These are phyloP conservation scores for Micromys minutus DNA, from an alignment of 2,113 vertebrate genomes.

Conservation along the genomic window DNA sequence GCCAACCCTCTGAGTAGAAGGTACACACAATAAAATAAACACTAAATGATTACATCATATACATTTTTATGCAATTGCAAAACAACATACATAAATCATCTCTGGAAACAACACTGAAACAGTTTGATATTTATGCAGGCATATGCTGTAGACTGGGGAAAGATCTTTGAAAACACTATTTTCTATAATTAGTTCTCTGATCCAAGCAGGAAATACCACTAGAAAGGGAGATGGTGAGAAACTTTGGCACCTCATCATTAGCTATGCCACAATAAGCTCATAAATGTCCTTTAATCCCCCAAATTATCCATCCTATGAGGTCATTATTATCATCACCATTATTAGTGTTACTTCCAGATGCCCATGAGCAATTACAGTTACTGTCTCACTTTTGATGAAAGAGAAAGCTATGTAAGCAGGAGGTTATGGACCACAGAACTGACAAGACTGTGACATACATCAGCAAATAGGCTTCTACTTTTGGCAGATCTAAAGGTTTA, in stretches of 20 bases:
- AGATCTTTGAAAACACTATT: conserved; percentile 46
- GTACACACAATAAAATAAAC: conserved; percentile 89
- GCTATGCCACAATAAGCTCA: conserved; percentile 55
- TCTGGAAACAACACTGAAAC: conserved; percentile 72
- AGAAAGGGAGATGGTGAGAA: conserved; percentile 67
- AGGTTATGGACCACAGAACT: not conserved
- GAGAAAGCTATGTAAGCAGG: not conserved
- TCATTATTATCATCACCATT: conserved; percentile 57
- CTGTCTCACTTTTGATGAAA: conserved; percentile 59
- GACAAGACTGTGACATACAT: not conserved
- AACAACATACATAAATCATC: conserved; percentile 64
- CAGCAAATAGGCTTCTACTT: conserved; percentile 31
- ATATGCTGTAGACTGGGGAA: conserved; percentile 14
- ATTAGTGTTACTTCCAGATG: conserved; percentile 72
- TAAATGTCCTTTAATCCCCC: conserved; percentile 66
- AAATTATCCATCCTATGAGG: conserved; percentile 64
- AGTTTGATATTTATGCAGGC: conserved; percentile 58
- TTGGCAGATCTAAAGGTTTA: conserved; percentile 27
- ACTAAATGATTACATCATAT: conserved; percentile 88
- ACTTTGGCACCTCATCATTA: conserved; percentile 62
- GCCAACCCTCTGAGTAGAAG: conserved; percentile 91
- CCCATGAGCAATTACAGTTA: conserved; percentile 54
- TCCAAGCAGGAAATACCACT: conserved; percentile 73
- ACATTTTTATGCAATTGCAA: conserved; percentile 79
- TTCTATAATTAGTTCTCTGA: conserved; percentile 67